phyloP scores from a whole-genome alignment of 2,888 invertebrate genomes.

The Drosophila affinis region DNA sequence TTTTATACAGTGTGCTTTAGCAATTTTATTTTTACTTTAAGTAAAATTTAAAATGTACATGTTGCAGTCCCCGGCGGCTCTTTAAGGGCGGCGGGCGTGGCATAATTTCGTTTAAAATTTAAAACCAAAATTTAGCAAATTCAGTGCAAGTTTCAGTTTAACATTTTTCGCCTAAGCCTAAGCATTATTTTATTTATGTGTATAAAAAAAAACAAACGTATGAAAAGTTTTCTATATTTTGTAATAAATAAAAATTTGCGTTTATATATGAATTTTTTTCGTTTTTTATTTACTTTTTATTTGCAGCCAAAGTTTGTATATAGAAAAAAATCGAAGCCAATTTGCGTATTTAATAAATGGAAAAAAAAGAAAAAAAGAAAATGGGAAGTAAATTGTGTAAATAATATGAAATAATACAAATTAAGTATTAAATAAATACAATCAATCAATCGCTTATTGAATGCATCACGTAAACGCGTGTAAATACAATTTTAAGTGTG shows the following conservation, averaged over 20 bases:
- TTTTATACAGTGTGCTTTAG: constrained; percentile 72
- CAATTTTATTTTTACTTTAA: constrained; percentile 73
- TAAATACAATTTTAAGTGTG: constrained; percentile 64
- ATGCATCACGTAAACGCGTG: constrained; percentile 63
- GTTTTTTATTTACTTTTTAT: constrained; percentile 20
- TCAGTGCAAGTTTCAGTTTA: constrained; percentile 53
- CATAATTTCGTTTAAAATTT: constrained; percentile 25
- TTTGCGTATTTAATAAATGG: constrained; percentile 33
- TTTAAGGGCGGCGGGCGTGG: constrained; percentile 15
- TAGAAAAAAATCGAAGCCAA: constrained; percentile 30
- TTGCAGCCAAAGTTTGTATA: constrained; percentile 54
- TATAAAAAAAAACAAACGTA: constrained; percentile 52
- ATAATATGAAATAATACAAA: constrained; percentile 45
- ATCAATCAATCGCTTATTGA: constrained; percentile 47
- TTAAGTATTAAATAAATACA: constrained; percentile 36
- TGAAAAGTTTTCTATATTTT: constrained; percentile 74
- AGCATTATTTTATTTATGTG: constrained; percentile 79
- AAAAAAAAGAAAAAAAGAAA: constrained; percentile 11
- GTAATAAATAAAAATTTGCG: constrained; percentile 61
- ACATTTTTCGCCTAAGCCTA: constrained; percentile 64
- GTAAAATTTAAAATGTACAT: constrained; percentile 65
- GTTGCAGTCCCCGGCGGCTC: constrained; percentile 1
- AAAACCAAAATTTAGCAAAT: constrained; percentile 74
- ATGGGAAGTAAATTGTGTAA: constrained; percentile 41
- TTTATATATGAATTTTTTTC: constrained; percentile 59